phyloP scores from a whole-genome alignment of 2,888 invertebrate genomes.

The Pseudolycoriella hygida region DNA sequence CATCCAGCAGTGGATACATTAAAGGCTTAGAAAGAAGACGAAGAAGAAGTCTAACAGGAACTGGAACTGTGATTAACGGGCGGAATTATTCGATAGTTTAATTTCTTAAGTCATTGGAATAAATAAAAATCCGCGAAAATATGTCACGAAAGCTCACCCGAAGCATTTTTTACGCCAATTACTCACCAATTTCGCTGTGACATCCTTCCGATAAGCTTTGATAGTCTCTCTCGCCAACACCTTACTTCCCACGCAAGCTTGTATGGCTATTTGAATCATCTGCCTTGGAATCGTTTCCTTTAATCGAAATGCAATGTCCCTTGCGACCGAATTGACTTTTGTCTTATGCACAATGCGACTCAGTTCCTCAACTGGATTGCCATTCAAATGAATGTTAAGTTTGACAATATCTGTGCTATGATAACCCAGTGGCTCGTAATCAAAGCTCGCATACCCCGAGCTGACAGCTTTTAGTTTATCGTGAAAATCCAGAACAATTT shows the following conservation, averaged over 20 bases:
- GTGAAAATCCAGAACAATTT: conserved; percentile 90
- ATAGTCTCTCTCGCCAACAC: conserved; percentile 72
- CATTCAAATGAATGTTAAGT: conserved; percentile 57
- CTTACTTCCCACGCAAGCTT: conserved; percentile 63
- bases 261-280: conserved; percentile 72
- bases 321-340: conserved; percentile 44
- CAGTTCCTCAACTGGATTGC: conserved; percentile 63
- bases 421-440: conserved; percentile 80
- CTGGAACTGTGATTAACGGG: no score
- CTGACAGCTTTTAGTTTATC: conserved; percentile 75
- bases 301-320: conserved; percentile 52
- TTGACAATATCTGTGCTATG: conserved; percentile 59
- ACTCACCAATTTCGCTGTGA: conserved; percentile 79
- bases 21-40: no score
- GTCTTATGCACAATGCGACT: conserved; percentile 60
- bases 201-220: conserved; percentile 79
- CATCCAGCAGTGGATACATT: no score
- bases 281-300: conserved; percentile 78
- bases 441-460: conserved; percentile 91
- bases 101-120: no score
- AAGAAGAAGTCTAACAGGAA: no score
- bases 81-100: no score
- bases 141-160: no score
- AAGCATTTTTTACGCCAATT: no score
- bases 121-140: no score